Percentiles rank a stretch among this genome's conserved stretches.
These are phyloP conservation scores for Stegana nigrithorax DNA, from an alignment of 2,888 invertebrate species.

Conservation along the genomic window DNA sequence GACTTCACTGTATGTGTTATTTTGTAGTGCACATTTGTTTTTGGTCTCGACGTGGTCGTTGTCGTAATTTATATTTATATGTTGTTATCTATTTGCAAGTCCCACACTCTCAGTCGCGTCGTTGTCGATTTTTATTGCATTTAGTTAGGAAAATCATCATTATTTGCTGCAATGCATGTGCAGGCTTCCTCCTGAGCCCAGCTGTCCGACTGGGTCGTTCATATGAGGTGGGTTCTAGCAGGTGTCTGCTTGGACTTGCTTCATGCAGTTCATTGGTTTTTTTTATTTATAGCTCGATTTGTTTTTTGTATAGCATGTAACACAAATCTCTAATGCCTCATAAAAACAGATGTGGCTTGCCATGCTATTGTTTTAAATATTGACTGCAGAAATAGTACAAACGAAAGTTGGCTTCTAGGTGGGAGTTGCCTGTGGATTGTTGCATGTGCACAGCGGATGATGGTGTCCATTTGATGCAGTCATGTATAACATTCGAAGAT, in stretches of 20 bases:
- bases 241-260: conserved; percentile 23
- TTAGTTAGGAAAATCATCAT: not conserved
- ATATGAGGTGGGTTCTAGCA: not conserved
- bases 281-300: conserved; percentile 18
- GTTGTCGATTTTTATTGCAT: not conserved
- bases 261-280: conserved; percentile 21
- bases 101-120: not conserved
- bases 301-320: conserved; percentile 27
- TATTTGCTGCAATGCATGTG: not conserved
- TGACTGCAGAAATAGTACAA: not conserved
- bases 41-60: no score
- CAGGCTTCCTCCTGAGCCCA: no score
- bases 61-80: conserved; percentile 47
- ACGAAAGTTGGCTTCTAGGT: no score
- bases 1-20: no score
- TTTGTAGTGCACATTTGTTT: no score
- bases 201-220: no score
- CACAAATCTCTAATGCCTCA: conserved; percentile 46
- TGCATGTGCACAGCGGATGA: no score
- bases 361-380: not conserved
- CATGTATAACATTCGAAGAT: no score
- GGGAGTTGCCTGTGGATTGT: no score
- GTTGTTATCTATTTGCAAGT: conserved; percentile 43
- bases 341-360: conserved; percentile 32
- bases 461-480: no score